Conservation (phyloP, 2,113 vertebrate genomes). For the Pedionomus torquatus region DNA sequence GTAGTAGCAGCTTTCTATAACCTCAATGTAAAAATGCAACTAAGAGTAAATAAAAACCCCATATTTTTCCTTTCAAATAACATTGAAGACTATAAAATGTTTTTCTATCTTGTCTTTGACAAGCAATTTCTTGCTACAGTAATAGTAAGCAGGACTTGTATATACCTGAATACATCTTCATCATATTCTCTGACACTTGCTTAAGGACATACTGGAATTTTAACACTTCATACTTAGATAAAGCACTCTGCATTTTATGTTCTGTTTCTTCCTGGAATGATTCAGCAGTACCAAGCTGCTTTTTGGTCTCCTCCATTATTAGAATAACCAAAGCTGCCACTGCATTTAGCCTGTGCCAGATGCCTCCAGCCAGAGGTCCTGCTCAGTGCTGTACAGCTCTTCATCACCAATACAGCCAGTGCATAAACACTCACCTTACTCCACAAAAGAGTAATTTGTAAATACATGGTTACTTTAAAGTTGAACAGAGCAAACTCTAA, state of each 20-base stretch:
- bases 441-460: background rate
- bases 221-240: background rate
- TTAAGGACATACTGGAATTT: conserved; percentile 12
- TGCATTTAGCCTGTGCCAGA: background rate
- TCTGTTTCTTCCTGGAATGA: background rate
- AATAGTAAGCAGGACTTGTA: background rate
- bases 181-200: background rate
- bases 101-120: background rate
- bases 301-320: background rate
- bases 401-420: rapidly evolving
- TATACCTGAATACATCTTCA: background rate
- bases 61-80: background rate
- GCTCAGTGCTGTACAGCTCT: background rate
- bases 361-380: background rate
- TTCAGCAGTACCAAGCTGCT: background rate
- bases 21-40: background rate
- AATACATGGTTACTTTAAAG: background rate
- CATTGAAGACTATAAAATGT: conserved; percentile 4
- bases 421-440: background rate
- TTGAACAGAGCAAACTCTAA: background rate
- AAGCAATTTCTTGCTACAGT: background rate
- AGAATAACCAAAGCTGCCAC: background rate
- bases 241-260: background rate
- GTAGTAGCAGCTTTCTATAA: background rate
- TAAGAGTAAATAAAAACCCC: background rate